These are phyloP conservation scores for Pimpla rufipes DNA, from an alignment of 2,888 invertebrate species.

Conservation along the genomic window DNA sequence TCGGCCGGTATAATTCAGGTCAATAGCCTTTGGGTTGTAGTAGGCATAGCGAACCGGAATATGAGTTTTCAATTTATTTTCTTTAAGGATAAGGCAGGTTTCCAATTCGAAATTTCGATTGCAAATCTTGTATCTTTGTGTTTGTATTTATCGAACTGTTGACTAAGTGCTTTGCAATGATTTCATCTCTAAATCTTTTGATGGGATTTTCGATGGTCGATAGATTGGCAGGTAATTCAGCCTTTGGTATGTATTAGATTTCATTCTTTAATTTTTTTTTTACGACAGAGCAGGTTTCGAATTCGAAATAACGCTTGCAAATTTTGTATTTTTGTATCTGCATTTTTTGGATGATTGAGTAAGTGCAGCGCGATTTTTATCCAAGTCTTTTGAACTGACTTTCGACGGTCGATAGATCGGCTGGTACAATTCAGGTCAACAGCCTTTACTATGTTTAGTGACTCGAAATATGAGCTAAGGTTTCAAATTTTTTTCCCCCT, in stretches of 20 bases:
- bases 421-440: constrained; percentile 56
- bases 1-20: constrained; percentile 16
- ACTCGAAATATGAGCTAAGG: constrained; percentile 16
- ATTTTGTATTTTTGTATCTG: no score
- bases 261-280: no score
- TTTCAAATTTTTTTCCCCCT: constrained; percentile 33
- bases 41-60: no score
- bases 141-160: constrained; percentile 55
- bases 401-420: constrained; percentile 42
- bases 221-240: constrained; percentile 25
- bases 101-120: no score
- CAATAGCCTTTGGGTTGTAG: no score
- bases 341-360: constrained; percentile 51
- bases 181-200: background rate
- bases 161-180: constrained; percentile 44
- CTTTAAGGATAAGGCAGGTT: no score
- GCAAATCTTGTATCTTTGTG: no score
- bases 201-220: constrained; percentile 42
- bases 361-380: constrained; percentile 46
- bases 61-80: no score
- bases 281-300: no score
- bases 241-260: no score
- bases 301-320: no score
- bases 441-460: constrained; percentile 50
- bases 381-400: background rate